Evolutionary conservation across 1,140 invertebrate species (phyloP), one percentile per base, ranked within the genome.

Genomic region (Musca domestica): DNA sequence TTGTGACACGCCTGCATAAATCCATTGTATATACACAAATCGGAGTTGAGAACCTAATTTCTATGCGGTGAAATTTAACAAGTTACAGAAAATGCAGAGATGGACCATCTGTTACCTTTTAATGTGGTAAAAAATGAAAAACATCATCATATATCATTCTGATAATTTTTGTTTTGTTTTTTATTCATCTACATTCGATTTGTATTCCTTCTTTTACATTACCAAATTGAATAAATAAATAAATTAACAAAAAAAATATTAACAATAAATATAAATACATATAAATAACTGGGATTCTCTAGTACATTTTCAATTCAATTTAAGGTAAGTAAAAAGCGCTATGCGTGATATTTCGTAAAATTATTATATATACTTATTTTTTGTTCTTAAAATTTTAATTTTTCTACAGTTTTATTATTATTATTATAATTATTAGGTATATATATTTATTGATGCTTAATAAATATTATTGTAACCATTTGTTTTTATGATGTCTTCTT

Each of bases 251-350:
- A 20, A 19, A 49, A 58, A 58, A 27, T n/a, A 58, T 12, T 58
- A 30, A 58, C 17, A 30, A 27, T 58, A 58, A 30, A 27, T 58
- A 19, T 25, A 27, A 56, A 25, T 49, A 2, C 15, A 14, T 49
- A 20, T 23, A 63, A 63, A 63, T 3, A 46, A 63, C 9, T 41
- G 20, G 20, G 23, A 23, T 23, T 58, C n/a, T 17, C n/a, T 30
- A 58, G 25, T 17, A 49, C 12, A 49, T n/a, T 49, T 5, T 3
- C 17, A 52, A 30, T 58, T 27, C 27, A 58, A 58, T 30, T 30
- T 58, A 58, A 58, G 30, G 54, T 58, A 58, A 58, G 54, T 58
- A 58, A 58, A 58, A 58, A 58, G 54, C 54, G 54, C 54, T 58
- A 58, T 27, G 54, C 54, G 54, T 58, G 54, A 58, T 58, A 58